These are phyloP conservation scores for Stomatorhinus walkeri DNA, from an alignment of 2,797 vertebrate species.

Conservation along the genomic window DNA sequence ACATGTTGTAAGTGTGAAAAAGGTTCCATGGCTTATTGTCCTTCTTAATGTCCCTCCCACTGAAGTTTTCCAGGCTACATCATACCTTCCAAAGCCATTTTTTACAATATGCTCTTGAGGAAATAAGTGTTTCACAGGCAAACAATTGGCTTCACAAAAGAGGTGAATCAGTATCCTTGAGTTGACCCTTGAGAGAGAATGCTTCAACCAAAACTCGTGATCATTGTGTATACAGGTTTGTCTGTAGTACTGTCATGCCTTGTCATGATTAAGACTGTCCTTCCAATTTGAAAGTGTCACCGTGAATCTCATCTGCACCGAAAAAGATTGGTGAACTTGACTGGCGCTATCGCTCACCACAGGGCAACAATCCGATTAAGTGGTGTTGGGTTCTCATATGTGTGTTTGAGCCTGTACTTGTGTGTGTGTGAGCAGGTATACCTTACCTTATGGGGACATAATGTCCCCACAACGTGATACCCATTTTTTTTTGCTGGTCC, in stretches of 20 bases:
- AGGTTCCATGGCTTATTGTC: neutral
- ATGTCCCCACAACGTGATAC: neutral
- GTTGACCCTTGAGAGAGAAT: neutral
- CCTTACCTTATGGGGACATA: neutral
- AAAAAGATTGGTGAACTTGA: neutral
- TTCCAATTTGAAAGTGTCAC: neutral
- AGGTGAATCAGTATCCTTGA: neutral
- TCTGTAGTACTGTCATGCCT: neutral
- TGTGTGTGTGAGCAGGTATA: neutral
- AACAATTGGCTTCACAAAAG: neutral
- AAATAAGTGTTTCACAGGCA: neutral
- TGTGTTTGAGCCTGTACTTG: conserved; percentile 4
- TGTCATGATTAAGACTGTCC: neutral
- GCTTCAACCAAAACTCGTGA: neutral
- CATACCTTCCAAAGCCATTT: neutral
- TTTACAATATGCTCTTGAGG: neutral
- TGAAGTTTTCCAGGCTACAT: neutral
- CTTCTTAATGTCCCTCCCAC: neutral
- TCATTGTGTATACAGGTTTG: neutral
- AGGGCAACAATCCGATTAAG: neutral
- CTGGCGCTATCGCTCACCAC: neutral
- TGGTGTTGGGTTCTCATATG: neutral
- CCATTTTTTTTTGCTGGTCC: neutral
- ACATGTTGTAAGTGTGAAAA: neutral
- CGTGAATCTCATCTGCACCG: neutral